phyloP scores from a whole-genome alignment of 2,888 invertebrate species.

The Myopa testacea region DNA sequence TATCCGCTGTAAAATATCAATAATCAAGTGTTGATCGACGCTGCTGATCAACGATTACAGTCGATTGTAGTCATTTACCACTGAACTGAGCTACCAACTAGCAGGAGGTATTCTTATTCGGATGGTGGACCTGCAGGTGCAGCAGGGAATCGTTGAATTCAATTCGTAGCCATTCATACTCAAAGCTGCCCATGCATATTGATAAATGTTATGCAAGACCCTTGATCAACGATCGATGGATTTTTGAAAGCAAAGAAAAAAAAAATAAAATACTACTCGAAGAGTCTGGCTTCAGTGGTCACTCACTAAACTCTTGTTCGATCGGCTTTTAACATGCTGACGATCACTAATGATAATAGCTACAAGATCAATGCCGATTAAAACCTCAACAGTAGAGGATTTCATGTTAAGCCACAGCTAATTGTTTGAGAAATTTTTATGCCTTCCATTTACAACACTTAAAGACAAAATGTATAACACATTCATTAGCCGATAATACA shows the following conservation, averaged over 20 bases:
- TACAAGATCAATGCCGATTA: neutral
- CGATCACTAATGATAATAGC: constrained; percentile 4
- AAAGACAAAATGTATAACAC: neutral
- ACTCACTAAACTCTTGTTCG: constrained; percentile 11
- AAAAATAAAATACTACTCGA: neutral
- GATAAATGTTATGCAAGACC: constrained; percentile 21
- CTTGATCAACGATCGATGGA: constrained; percentile 24
- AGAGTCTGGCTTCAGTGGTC: neutral
- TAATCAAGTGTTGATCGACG: constrained; percentile 23
- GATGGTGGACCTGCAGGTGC: constrained; percentile 10
- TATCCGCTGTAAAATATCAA: constrained; percentile 23
- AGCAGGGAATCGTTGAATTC: constrained; percentile 9
- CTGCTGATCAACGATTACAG: neutral
- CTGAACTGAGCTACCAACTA: neutral
- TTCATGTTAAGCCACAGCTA: constrained; percentile 3
- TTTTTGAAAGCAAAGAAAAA: neutral
- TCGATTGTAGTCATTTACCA: neutral
- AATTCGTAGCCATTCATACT: constrained; percentile 29
- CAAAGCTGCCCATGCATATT: neutral
- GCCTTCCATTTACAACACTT: constrained; percentile 6
- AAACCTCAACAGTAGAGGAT: neutral
- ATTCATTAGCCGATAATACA: neutral
- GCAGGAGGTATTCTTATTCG: neutral
- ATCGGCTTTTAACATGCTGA: constrained; percentile 3
- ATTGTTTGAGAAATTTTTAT: neutral